Evolutionary conservation across 2,888 invertebrate species (phyloP).

Genomic region (Noctua janthina): DNA sequence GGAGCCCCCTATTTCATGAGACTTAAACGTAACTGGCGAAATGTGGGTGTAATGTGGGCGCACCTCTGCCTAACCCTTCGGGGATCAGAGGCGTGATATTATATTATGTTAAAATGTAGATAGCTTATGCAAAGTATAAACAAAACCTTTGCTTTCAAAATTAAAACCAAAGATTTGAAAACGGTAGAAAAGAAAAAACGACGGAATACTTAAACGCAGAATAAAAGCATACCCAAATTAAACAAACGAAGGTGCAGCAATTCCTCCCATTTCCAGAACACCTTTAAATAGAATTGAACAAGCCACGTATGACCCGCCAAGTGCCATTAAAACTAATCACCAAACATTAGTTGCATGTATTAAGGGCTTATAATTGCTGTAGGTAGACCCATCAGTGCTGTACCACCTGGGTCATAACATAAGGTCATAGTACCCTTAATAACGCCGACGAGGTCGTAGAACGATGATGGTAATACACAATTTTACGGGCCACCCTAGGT

Average conservation of each 20-base stretch:
- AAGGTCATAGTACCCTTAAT: conserved; percentile 85
- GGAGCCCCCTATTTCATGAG: too few species aligned
- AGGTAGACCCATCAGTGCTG: conserved; percentile 62
- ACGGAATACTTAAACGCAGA: neutral
- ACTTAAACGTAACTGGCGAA: too few species aligned
- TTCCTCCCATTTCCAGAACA: conserved; percentile 35
- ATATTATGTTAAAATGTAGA: neutral
- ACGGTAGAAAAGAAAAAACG: neutral
- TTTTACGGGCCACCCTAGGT: conserved; percentile 84
- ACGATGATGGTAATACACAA: conserved; percentile 87
- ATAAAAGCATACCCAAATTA: conserved; percentile 12
- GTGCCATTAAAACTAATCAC: conserved; percentile 57
- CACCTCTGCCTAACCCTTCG: neutral
- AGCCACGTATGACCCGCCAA: conserved; percentile 48
- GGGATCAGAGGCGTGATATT: too few species aligned
- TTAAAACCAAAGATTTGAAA: neutral
- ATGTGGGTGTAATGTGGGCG: too few species aligned
- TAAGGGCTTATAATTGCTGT: conserved; percentile 60
- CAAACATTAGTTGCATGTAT: conserved; percentile 48
- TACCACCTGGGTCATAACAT: conserved; percentile 73
- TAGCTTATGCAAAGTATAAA: neutral
- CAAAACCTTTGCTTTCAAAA: neutral
- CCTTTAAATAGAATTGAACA: conserved; percentile 43
- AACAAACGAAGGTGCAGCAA: conserved; percentile 45
- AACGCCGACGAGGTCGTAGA: conserved; percentile 79